Evolutionary conservation across 2,797 vertebrate genomes (phyloP).

Genomic region (Betta splendens): DNA sequence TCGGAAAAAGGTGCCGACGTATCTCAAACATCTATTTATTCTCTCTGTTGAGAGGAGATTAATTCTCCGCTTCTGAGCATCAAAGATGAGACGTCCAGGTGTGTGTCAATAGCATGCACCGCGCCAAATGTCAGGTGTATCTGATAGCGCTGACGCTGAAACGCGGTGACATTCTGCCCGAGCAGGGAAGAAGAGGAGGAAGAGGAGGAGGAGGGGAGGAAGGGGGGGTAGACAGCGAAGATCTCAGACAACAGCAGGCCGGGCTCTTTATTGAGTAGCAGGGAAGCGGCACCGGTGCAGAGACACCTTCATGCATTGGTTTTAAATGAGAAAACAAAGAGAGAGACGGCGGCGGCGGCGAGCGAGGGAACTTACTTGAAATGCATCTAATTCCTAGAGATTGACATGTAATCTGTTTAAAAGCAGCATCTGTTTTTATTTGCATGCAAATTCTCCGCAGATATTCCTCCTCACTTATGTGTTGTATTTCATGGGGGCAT

Average conservation of each 20-base stretch:
- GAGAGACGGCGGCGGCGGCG: background rate
- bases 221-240: background rate
- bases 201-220: constrained; percentile 3
- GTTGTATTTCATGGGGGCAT: background rate
- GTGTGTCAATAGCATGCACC: constrained; percentile 40
- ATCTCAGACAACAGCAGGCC: constrained; percentile 18
- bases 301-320: constrained; percentile 9
- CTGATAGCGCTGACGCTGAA: constrained; percentile 47
- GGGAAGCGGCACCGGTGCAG: constrained; percentile 27
- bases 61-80: constrained; percentile 45
- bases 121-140: constrained; percentile 58
- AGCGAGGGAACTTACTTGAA: background rate
- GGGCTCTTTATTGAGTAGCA: constrained; percentile 29
- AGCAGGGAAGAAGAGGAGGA: background rate
- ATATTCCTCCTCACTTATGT: background rate
- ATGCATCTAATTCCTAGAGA: background rate
- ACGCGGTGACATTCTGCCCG: constrained; percentile 43
- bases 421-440: background rate
- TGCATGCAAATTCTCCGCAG: background rate
- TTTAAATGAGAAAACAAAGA: constrained; percentile 32
- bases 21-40: constrained; percentile 37
- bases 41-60: constrained; percentile 27
- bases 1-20: constrained; percentile 1
- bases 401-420: constrained; percentile 2
- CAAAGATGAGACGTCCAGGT: constrained; percentile 47